Base-by-base conservation (phyloP, 2,888 invertebrate genomes). In the Orchesella flavescens region DNA sequence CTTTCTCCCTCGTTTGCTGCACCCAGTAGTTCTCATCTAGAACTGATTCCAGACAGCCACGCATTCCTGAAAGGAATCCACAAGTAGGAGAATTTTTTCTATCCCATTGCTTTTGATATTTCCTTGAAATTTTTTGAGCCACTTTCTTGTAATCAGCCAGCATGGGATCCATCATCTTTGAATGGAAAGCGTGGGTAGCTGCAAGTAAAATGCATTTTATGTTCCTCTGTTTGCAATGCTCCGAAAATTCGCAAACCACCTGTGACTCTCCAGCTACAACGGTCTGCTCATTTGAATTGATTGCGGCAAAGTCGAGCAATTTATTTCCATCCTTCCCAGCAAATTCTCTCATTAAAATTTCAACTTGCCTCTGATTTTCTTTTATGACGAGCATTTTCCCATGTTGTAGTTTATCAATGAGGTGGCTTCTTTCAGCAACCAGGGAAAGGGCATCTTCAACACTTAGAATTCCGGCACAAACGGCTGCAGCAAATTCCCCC, bases 401-500 rank as follows among this genome's bases (percentile, higher is more conserved):
- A 23, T n/a, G n/a, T 7, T 73, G 73, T 7, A 78, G 71, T 13
- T 69, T 55, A 13, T 24, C 55, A 15, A 72, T 76, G 7, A 85
- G 63, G 3, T 55, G 43, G 19, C 81, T 82, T 21, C 83, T 63
- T 66, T 68, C 76, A 13, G 79, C 75, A 7, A 83, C 83, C 21
- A 85, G 44, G 43, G 44, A 59, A 44, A 85, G 19, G 7, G 81
- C 85, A 59, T 81, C 84, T 23, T 84, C 85, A 2, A 85, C 55
- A 3, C 10, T 24, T 0, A 85, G 17, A 49, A 84, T 53, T 46
- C 80, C 80, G n/a, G 84, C 84, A 23, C 69, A 49, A 15, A 80
- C 81, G 12, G 84, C 80, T 5, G 85, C 83, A 15, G 61, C 44
- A 63, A 80, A 83, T 61, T 85, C 85, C 1, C 85, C 85, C 2